Evolutionary conservation across 2,888 invertebrate species (phyloP).

Genomic region (Tolmerus cingulatus): DNA sequence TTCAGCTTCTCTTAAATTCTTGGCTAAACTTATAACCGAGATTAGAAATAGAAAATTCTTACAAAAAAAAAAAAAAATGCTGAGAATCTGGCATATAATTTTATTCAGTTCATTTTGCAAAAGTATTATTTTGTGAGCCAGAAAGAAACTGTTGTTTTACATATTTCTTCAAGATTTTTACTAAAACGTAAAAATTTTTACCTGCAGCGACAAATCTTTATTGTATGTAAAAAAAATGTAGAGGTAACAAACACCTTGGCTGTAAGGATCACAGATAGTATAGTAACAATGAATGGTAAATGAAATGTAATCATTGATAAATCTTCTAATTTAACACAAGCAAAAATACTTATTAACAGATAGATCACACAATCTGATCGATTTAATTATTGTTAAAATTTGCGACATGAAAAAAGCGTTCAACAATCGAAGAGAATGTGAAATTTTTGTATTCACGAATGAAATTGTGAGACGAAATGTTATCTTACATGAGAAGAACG

Average conservation of each 20-base stretch:
- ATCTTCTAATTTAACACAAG: background rate
- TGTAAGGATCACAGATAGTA: background rate
- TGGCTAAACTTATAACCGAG: no score
- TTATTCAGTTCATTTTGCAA: background rate
- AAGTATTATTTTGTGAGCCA: background rate
- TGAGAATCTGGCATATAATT: no score
- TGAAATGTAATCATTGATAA: background rate
- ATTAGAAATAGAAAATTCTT: background rate
- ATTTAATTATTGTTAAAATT: background rate
- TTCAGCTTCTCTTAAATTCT: no score
- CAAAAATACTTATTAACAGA: background rate
- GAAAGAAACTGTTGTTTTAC: background rate
- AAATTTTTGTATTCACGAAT: background rate
- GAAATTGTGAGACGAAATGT: slow-evolving; percentile 3
- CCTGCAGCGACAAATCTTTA: background rate
- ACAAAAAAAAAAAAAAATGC: no score
- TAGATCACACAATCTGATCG: background rate
- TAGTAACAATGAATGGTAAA: background rate
- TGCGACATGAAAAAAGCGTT: background rate
- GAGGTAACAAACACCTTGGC: background rate
- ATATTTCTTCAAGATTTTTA: background rate
- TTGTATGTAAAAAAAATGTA: background rate
- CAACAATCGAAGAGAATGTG: background rate
- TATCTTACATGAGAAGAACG: slow-evolving; percentile 37
- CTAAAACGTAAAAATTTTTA: background rate